Conservation (phyloP, 23 tunicate species). For the Trididemnum miniatum region DNA sequence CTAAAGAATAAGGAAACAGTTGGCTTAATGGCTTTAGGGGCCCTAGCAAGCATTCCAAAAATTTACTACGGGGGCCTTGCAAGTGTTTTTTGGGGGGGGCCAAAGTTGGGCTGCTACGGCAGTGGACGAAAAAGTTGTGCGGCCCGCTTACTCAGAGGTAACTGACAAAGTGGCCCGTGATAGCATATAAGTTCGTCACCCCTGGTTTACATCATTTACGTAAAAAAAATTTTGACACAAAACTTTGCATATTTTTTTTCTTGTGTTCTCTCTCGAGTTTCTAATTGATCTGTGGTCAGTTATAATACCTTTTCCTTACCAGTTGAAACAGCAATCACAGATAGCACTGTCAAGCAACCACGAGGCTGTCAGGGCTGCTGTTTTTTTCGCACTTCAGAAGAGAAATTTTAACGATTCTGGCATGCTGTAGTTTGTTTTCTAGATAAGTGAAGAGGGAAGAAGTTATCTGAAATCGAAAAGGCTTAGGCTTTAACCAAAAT, state of each 20-base stretch:
- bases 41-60: too few relatives aligned
- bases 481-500: constrained; percentile 17
- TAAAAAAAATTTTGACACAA: constrained; percentile 5
- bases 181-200: too few relatives aligned
- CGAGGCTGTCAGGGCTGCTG: background rate
- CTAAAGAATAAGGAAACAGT: too few relatives aligned
- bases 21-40: too few relatives aligned
- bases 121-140: too few relatives aligned
- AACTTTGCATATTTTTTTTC: constrained; percentile 1
- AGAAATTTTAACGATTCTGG: background rate
- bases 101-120: too few relatives aligned
- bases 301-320: background rate
- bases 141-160: too few relatives aligned
- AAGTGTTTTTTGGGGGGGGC: too few relatives aligned
- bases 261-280: background rate
- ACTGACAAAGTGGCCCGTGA: too few relatives aligned
- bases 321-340: background rate
- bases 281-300: constrained; percentile 9
- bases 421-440: background rate
- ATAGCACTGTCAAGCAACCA: constrained; percentile 13
- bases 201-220: constrained; percentile 1
- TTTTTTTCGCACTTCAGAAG: background rate
- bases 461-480: constrained; percentile 21
- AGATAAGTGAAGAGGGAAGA: background rate
- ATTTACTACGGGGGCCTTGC: too few relatives aligned